Conservation (phyloP, 1,140 invertebrate species). For the Cydia splendana region DNA sequence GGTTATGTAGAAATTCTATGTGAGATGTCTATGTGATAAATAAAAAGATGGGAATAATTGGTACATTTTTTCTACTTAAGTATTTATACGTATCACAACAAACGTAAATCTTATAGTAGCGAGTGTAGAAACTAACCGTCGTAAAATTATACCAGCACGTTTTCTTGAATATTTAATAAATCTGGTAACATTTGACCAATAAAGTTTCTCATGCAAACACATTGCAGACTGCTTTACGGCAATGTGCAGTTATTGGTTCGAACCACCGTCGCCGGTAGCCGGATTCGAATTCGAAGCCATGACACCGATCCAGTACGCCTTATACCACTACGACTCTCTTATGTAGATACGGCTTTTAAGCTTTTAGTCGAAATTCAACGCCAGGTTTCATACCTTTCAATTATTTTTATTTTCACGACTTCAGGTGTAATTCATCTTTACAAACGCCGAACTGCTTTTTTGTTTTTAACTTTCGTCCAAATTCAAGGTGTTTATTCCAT, state of each 20-base stretch:
- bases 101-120: too few relatives aligned
- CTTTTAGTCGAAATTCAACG: constrained; percentile 40
- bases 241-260: constrained; percentile 14
- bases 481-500: constrained; percentile 1
- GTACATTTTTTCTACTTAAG: too few relatives aligned
- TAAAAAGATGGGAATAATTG: too few relatives aligned
- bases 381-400: constrained; percentile 43
- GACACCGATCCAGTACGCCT: background rate
- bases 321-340: background rate
- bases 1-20: too few relatives aligned
- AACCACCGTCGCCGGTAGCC: background rate
- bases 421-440: constrained; percentile 46
- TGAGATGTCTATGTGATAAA: too few relatives aligned
- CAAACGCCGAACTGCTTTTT: constrained; percentile 42
- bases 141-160: too few relatives aligned
- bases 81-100: too few relatives aligned
- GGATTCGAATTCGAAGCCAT: constrained; percentile 3
- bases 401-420: constrained; percentile 50
- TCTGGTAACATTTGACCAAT: too few relatives aligned
- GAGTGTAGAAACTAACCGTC: too few relatives aligned
- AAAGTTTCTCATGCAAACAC: background rate
- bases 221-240: background rate
- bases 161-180: too few relatives aligned
- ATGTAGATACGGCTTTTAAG: background rate
- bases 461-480: constrained; percentile 38